These are phyloP conservation scores for Malacoraja senta DNA, from an alignment of 2,797 vertebrate species.

Conservation along the genomic window DNA sequence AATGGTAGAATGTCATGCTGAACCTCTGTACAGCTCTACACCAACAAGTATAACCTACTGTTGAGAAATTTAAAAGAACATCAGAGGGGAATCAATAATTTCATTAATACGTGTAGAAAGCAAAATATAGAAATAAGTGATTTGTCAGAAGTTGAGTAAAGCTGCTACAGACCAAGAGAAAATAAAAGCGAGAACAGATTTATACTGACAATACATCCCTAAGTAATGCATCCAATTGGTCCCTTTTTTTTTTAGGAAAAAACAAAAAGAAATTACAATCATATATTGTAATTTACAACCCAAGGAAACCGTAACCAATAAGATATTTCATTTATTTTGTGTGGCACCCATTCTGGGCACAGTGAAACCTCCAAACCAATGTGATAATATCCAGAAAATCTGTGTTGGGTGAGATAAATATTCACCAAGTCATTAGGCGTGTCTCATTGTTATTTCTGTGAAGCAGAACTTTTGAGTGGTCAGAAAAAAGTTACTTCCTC, in stretches of 20 bases:
- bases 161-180: neutral
- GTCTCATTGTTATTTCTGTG: neutral
- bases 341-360: no score
- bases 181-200: neutral
- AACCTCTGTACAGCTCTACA: neutral
- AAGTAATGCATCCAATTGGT: neutral
- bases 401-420: no score
- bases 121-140: neutral
- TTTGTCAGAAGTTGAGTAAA: neutral
- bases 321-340: no score
- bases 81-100: neutral
- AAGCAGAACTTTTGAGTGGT: neutral
- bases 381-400: no score
- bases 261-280: neutral
- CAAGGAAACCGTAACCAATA: neutral
- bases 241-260: neutral
- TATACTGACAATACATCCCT: neutral
- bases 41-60: neutral
- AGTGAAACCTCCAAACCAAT: no score
- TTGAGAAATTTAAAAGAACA: neutral
- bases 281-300: neutral
- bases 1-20: neutral
- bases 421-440: no score
- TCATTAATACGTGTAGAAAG: no score
- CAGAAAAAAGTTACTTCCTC: neutral